Conservation (phyloP, 2,888 invertebrate genomes). For the Oligia latruncula region DNA sequence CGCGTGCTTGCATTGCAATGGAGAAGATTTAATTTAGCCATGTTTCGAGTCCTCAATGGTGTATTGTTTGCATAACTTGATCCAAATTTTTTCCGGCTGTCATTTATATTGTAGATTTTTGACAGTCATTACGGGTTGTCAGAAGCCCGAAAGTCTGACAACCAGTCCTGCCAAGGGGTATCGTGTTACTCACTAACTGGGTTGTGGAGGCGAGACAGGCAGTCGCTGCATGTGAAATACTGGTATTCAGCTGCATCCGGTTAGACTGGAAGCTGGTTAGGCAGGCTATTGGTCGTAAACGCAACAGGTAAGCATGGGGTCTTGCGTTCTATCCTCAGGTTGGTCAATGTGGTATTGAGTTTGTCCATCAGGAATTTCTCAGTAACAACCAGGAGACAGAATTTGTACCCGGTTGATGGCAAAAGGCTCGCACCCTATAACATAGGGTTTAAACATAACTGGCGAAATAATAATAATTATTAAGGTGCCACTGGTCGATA, state of each 20-base stretch:
- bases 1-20: conserved; percentile 37
- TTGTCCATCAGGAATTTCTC: not conserved
- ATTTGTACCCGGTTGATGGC: not conserved
- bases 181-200: too few relatives aligned
- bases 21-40: conserved; percentile 14
- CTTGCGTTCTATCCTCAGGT: not conserved
- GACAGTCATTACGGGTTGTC: not conserved
- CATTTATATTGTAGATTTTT: not conserved
- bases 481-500: too few relatives aligned
- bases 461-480: too few relatives aligned
- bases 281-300: not conserved
- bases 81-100: not conserved
- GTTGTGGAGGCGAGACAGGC: too few relatives aligned
- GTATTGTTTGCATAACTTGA: not conserved
- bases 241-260: not conserved
- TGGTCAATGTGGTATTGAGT: not conserved
- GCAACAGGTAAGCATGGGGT: not conserved
- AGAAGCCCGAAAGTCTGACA: not conserved
- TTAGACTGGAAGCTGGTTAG: not conserved
- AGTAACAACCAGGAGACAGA: not conserved
- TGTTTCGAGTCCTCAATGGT: not conserved
- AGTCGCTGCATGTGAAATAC: not conserved
- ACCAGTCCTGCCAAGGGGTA: too few relatives aligned
- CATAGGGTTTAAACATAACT: not conserved
- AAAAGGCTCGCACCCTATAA: not conserved